These are phyloP conservation scores for Rhinogobio ventralis DNA, from an alignment of 2,797 vertebrate species.

Conservation along the genomic window DNA sequence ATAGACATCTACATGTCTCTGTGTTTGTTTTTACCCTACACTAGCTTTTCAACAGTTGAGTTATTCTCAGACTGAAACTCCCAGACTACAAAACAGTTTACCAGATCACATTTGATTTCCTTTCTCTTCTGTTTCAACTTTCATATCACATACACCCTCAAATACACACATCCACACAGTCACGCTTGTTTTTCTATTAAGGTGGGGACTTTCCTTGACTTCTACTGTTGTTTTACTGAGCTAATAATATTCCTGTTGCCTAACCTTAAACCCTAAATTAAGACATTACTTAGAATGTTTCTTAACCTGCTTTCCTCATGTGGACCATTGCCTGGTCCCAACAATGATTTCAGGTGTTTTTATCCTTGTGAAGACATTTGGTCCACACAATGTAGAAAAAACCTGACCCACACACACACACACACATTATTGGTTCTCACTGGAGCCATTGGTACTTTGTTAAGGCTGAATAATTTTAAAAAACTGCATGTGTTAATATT, in stretches of 20 bases:
- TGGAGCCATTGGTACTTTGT: conserved; percentile 17
- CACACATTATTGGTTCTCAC: neutral
- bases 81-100: neutral
- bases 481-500: conserved; percentile 27
- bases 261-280: neutral
- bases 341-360: conserved; percentile 6
- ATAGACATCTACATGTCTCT: neutral
- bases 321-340: neutral
- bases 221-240: neutral
- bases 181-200: conserved; percentile 5
- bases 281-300: neutral
- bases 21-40: neutral
- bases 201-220: conserved; percentile 2
- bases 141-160: conserved; percentile 13
- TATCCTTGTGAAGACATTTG: neutral
- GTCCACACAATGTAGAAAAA: neutral
- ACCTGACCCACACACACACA: neutral
- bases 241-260: neutral
- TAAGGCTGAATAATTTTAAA: conserved; percentile 41
- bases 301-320: neutral
- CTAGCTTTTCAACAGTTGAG: neutral
- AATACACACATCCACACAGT: conserved; percentile 15
- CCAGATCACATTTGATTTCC: conserved; percentile 12
- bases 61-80: neutral
- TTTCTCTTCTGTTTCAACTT: neutral